These are phyloP conservation scores for Pachypanchax playfairii DNA, from an alignment of 2,113 vertebrate species.

Conservation along the genomic window DNA sequence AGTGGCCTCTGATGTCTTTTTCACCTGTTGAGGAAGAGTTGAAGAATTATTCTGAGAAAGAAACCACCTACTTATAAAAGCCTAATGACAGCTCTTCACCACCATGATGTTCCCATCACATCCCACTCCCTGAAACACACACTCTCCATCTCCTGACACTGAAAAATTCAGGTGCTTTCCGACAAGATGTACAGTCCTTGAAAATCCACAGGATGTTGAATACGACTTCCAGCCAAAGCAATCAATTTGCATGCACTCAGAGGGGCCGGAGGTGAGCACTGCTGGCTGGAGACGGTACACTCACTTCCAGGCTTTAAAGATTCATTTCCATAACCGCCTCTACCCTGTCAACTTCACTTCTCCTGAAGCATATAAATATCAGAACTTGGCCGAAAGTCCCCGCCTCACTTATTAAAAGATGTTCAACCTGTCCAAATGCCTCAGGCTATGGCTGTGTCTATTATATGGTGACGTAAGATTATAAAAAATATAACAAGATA, in stretches of 20 bases:
- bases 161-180: conserved; percentile 38
- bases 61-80: conserved; percentile 16
- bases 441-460: neutral
- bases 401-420: conserved; percentile 14
- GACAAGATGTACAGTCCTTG: conserved; percentile 20
- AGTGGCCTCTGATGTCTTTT: conserved; percentile 97
- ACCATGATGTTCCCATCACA: neutral
- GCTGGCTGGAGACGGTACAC: conserved; percentile 28
- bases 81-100: conserved; percentile 11
- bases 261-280: conserved; percentile 15
- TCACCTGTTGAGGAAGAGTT: conserved; percentile 81
- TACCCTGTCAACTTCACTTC: conserved; percentile 39
- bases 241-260: conserved; percentile 49
- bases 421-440: neutral
- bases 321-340: conserved; percentile 48
- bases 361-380: conserved; percentile 38
- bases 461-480: conserved; percentile 10
- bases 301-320: conserved; percentile 55
- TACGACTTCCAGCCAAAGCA: conserved; percentile 43
- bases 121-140: conserved; percentile 20
- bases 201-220: conserved; percentile 38
- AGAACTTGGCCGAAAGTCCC: conserved; percentile 8
- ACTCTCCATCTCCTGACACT: conserved; percentile 8
- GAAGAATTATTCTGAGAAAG: neutral
- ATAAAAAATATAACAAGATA: conserved; percentile 1